phyloP scores from a whole-genome alignment of 1,140 invertebrate species.

The Sinella curviseta region DNA sequence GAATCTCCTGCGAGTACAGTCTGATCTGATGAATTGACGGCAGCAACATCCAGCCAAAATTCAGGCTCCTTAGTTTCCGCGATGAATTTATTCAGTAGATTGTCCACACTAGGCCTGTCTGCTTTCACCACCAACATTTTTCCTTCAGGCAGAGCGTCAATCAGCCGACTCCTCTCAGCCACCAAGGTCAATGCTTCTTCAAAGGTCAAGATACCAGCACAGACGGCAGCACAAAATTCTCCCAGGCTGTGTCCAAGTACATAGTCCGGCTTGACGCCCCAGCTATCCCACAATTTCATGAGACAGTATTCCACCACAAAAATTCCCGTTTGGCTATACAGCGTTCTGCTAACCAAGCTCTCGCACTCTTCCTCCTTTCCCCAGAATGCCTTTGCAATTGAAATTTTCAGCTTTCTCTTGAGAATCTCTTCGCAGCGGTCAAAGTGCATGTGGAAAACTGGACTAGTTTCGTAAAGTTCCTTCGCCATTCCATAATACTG shows the following conservation, averaged over 20 bases:
- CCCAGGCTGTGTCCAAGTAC: not conserved
- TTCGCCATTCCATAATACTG: conserved; percentile 17
- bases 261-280: not conserved
- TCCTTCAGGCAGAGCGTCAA: not conserved
- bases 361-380: too few relatives aligned
- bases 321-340: not conserved
- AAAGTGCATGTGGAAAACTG: conserved; percentile 19
- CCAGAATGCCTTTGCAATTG: not conserved
- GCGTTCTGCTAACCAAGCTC: not conserved
- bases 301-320: conserved; percentile 7
- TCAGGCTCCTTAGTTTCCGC: too few relatives aligned
- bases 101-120: not conserved
- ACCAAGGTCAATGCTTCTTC: not conserved
- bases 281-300: conserved; percentile 6
- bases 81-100: not conserved
- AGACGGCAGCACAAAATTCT: conserved; percentile 13
- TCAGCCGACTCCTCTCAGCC: not conserved
- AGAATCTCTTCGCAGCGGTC: not conserved
- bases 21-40: not conserved
- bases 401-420: not conserved
- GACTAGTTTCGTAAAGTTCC: not conserved
- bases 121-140: conserved; percentile 19
- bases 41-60: not conserved
- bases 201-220: not conserved
- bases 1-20: conserved; percentile 2